phyloP scores from a whole-genome alignment of 1,140 invertebrate species.

The Ostrea edulis region DNA sequence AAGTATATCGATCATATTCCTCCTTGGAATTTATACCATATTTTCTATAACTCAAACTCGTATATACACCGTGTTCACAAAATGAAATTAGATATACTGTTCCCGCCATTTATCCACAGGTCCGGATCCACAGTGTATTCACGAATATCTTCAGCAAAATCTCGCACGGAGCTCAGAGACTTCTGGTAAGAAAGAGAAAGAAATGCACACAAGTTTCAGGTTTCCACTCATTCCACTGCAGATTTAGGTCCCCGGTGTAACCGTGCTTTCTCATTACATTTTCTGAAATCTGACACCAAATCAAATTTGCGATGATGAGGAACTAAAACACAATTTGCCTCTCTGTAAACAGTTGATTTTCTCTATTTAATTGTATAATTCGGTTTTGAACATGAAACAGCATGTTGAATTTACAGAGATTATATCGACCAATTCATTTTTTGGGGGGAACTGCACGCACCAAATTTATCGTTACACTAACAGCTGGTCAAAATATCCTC shows the following conservation, averaged over 20 bases:
- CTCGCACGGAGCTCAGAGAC: too few species aligned
- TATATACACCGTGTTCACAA: too few species aligned
- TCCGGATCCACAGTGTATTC: too few species aligned
- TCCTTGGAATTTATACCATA: too few species aligned
- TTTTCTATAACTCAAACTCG: too few species aligned
- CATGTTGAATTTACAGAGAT: slow-evolving; percentile 17
- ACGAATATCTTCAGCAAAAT: too few species aligned
- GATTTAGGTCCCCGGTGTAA: not conserved
- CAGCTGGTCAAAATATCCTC: too few species aligned
- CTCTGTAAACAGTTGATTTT: slow-evolving; percentile 30
- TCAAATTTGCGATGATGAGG: slow-evolving; percentile 4
- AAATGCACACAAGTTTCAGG: too few species aligned
- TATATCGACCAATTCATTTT: slow-evolving; percentile 4
- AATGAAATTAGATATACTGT: too few species aligned
- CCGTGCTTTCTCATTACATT: not conserved
- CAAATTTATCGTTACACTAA: not conserved
- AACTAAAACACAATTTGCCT: not conserved
- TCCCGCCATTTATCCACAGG: too few species aligned
- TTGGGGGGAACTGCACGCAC: not conserved
- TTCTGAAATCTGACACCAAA: slow-evolving; percentile 5
- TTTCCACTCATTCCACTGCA: not conserved
- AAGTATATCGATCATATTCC: too few species aligned
- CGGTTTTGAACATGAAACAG: slow-evolving; percentile 14
- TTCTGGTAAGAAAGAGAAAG: too few species aligned
- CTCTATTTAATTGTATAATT: slow-evolving; percentile 23